These are phyloP conservation scores for Cataglyphis albicans DNA, from an alignment of 2,888 invertebrate species.

Conservation along the genomic window DNA sequence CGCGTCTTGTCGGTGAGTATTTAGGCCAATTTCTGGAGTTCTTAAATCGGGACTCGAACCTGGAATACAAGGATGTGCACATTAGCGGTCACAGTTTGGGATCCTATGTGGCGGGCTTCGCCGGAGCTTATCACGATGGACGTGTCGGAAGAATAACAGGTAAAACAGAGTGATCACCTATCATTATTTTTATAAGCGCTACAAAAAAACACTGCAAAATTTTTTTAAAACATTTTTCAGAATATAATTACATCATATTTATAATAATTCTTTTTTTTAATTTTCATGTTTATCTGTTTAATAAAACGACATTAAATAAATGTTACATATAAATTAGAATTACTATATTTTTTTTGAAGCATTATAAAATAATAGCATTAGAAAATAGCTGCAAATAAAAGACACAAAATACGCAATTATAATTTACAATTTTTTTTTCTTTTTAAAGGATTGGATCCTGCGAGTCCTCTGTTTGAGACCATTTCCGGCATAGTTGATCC, in stretches of 20 bases:
- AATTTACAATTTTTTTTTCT: not conserved
- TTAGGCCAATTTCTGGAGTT: constrained; percentile 80
- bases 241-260: not conserved
- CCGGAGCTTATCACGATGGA: constrained; percentile 77
- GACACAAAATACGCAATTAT: not conserved
- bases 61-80: constrained; percentile 81
- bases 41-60: constrained; percentile 79
- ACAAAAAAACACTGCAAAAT: not conserved
- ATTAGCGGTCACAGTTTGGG: constrained; percentile 79
- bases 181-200: not conserved
- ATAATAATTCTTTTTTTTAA: not conserved
- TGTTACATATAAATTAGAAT: not conserved
- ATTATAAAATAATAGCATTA: not conserved
- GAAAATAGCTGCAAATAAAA: not conserved
- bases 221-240: not conserved
- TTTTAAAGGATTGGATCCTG: constrained; percentile 85
- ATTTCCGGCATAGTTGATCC: constrained; percentile 82
- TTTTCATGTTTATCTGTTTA: not conserved
- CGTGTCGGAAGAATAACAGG: constrained; percentile 79
- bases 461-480: constrained; percentile 87
- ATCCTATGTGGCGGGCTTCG: constrained; percentile 78
- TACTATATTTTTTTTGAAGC: not conserved
- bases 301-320: not conserved
- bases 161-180: constrained; percentile 25
- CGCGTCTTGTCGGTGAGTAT: constrained; percentile 79